Base-by-base conservation (phyloP, 2,888 invertebrate species). In the Plagodis dolabraria region DNA sequence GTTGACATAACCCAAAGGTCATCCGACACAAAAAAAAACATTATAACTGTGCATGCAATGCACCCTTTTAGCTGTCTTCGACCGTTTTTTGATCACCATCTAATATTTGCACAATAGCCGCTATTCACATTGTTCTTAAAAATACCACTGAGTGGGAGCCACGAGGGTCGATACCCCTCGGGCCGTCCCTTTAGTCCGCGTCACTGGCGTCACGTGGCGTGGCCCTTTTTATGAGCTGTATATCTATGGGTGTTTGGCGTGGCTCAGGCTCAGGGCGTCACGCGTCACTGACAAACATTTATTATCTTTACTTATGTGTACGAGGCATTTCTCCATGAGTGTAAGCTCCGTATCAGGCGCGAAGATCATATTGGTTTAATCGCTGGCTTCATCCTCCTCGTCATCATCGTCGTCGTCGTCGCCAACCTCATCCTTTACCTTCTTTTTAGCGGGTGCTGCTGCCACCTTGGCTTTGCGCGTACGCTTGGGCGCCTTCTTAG, bases 371-470 rank as follows among this genome's bases (percentile, higher is more conserved):
- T 5, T 10, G 40, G 22, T 40, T 22, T 53, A 59, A 54, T 68
- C 69, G 68, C 67, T 93, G 89, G 81, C 89, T 86, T 90, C 93
- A 52, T 88, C 88, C 60, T 90, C 93, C 52, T 88, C 88, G 60
- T 90, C 93, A 46, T 89, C 93, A 12, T 92, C 89, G 40, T 92
- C 91, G 48, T 94, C 93, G 47, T 93, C 93, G 5, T 43, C 43
- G 12, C 12, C 43, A 8, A 11, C 6, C 64, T 86, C 87, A 77
- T 84, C 92, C 87, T 82, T 93, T 84, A 76, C 92, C 80, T 72
- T 82, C 75, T 72, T 79, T 69, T 67, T 77, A 67, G 67, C 62
- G 6, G 72, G 72, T 7, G 63, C 66, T 22, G 69, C 64, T 70
- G 63, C 66, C 22, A 69, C 65, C 70, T 75, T 76, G n/a, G 73